phyloP scores from a whole-genome alignment of 2,113 vertebrate genomes.

The Lycaon pictus region DNA sequence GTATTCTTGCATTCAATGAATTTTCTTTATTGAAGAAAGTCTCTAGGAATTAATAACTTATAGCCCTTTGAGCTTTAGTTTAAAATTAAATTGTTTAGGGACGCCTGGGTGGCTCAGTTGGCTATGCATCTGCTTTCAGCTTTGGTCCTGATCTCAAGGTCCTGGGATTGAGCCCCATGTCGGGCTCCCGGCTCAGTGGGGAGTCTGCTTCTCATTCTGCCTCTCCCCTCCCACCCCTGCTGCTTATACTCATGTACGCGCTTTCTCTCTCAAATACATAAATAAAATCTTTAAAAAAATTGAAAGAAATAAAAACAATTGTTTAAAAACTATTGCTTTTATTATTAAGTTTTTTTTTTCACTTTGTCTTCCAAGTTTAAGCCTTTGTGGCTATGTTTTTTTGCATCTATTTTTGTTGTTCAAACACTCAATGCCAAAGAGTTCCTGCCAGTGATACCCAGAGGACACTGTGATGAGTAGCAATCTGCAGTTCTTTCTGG shows the following conservation, averaged over 20 bases:
- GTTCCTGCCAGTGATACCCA: background rate
- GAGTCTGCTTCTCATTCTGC: no score
- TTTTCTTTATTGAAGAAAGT: constrained; percentile 54
- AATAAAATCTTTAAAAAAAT: no score
- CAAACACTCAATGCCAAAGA: background rate
- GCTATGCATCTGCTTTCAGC: no score
- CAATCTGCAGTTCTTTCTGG: background rate
- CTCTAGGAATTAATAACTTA: background rate
- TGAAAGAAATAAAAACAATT: no score
- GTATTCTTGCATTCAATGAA: constrained; percentile 8
- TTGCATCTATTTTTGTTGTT: background rate
- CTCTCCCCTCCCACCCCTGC: no score
- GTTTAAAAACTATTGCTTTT: background rate
- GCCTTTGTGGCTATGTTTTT: background rate
- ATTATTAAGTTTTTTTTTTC: background rate
- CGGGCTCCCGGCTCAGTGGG: no score
- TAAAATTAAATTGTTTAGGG: background rate
- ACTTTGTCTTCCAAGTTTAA: background rate
- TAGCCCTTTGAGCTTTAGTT: background rate
- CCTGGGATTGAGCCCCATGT: no score
- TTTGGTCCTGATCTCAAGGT: no score
- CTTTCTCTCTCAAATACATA: no score
- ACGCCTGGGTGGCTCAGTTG: no score
- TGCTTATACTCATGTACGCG: no score
- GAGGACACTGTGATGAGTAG: background rate